Base-by-base conservation (phyloP, 2,888 invertebrate genomes). In the Epistrophe eligans region DNA sequence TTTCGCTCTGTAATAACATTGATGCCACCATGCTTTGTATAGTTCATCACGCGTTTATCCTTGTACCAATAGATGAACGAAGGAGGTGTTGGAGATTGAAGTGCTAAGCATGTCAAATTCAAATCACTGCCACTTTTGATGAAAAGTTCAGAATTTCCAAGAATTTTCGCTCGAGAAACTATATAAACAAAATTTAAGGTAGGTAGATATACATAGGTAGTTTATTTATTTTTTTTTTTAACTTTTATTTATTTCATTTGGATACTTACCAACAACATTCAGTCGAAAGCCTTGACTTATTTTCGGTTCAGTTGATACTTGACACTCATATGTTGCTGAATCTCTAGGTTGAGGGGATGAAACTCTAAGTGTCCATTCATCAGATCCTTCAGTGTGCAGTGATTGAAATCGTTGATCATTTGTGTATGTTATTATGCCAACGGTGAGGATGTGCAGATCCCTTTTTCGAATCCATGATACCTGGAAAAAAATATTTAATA, bases 121-220 rank as follows among this genome's bases (percentile, higher is more conserved):
- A 97, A 96, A 94, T 97, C 97, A 91, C 96, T 97, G 89, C 97
- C 97, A 90, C 96, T 96, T 92, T 96, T 95, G 92, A 97, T 96
- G 94, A 96, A 96, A 91, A 97, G 94, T 93, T 97, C 97, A 32
- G 96, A 95, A 90, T 96, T 97, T 38, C 97, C 96, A 91, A 96
- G 94, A 91, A 97, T 97, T 94, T 96, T 96, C 89, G 97, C 97
- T 92, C 96, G 96, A 90, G 97, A 97, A 92, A 97, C 97, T 97
- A 95, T 43, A 79, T 19, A 62, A 43, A 15, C 10, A 4, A 57
- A 17, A 28, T 35, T 62, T 4, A 45, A 24, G 62, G 40, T 40
- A 45, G 45, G 5, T 15, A n/a, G n/a, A n/a, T n/a, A n/a, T n/a
- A n/a, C n/a, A n/a, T n/a, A 24, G 24, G 40, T 38, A 17, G 19